Conservation (phyloP, 2,888 invertebrate species). For the Kuschelorhynchus macadamiae region DNA sequence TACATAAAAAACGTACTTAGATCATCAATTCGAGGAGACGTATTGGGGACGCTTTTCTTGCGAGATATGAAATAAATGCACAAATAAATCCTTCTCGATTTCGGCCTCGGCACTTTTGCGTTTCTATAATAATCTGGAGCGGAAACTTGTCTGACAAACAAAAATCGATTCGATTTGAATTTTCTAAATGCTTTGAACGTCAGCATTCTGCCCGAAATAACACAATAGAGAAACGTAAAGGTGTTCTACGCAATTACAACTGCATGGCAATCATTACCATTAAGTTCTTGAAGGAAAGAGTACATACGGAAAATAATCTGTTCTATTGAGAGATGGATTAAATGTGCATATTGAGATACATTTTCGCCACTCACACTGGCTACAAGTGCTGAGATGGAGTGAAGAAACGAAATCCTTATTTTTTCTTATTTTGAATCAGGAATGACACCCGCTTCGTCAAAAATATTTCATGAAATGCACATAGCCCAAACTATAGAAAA, state of each 20-base stretch:
- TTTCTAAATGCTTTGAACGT: neutral
- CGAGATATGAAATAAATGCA: too few species aligned
- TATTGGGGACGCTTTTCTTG: too few species aligned
- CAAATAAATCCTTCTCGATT: too few species aligned
- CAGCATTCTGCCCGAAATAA: constrained; percentile 6
- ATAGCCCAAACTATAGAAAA: constrained; percentile 10
- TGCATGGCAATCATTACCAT: constrained; percentile 5
- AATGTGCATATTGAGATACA: constrained; percentile 19
- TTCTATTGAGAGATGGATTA: constrained; percentile 1
- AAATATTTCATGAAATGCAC: constrained; percentile 20
- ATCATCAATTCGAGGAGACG: too few species aligned
- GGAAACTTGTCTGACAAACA: too few species aligned
- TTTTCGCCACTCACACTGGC: constrained; percentile 12
- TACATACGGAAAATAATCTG: constrained; percentile 4
- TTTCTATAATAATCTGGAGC: too few species aligned
- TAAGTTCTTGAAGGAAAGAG: constrained; percentile 9
- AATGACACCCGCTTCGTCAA: constrained; percentile 9
- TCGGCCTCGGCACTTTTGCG: too few species aligned
- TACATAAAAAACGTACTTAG: too few species aligned
- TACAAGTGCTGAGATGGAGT: neutral
- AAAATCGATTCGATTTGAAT: constrained; percentile 15
- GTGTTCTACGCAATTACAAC: constrained; percentile 8
- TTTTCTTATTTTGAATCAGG: constrained; percentile 24
- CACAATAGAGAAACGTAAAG: neutral
- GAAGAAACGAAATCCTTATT: neutral